A percentile compares a stretch with the other conserved stretches of the same genome.
These are phyloP conservation scores for Bruchidius siliquastri DNA, from an alignment of 2,888 invertebrate genomes.

Conservation along the genomic window DNA sequence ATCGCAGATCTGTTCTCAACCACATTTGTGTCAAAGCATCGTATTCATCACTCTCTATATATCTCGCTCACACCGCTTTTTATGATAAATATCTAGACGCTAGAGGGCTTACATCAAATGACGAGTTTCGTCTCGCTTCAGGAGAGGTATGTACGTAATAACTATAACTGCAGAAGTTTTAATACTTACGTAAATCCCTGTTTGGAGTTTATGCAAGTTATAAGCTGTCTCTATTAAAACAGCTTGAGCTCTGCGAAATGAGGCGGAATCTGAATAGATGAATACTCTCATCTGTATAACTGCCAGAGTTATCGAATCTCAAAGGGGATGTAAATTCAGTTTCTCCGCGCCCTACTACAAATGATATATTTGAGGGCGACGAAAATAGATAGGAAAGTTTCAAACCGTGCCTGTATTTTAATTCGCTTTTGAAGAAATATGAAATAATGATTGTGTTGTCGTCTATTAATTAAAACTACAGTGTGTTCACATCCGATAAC, in stretches of 20 bases:
- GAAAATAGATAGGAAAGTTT: background rate
- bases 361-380: background rate
- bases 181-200: background rate
- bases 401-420: too few species aligned
- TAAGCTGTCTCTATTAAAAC: background rate
- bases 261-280: background rate
- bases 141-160: background rate
- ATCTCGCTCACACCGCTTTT: too few species aligned
- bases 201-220: background rate
- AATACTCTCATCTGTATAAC: background rate
- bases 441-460: too few species aligned
- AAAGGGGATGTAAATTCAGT: background rate
- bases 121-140: background rate
- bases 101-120: background rate
- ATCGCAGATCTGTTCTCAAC: too few species aligned
- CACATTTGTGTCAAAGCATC: too few species aligned
- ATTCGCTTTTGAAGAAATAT: too few species aligned
- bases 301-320: background rate
- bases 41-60: too few species aligned
- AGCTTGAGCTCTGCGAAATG: background rate
- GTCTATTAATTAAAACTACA: too few species aligned
- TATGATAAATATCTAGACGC: background rate
- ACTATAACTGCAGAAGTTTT: background rate
- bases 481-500: too few species aligned
- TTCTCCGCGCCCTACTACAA: background rate